Base-by-base conservation (phyloP, 2,888 invertebrate species). In the Harmothoe impar region DNA sequence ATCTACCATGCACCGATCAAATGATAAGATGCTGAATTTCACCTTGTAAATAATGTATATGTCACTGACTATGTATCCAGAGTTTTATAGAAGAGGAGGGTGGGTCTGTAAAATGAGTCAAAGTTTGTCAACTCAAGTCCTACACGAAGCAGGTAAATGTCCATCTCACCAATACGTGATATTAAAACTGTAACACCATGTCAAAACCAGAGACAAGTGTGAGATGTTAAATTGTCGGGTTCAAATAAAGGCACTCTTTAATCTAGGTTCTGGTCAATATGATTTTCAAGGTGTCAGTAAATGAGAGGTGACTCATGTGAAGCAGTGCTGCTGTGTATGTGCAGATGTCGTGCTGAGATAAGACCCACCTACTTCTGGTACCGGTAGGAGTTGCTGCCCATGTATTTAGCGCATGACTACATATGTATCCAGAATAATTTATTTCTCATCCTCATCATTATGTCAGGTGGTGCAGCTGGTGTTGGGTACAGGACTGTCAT, bases 371-470 rank as follows among this genome's bases (percentile, higher is more conserved):
- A 43, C 43, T 43, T 43, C 43, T 43, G 43, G 10, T 7, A 43
- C 10, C 0, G n/a, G 62, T 62, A 62, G 62, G 62, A 62, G 62
- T 20, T 62, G n/a, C n/a, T 62, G n/a, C 43, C 43, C 43, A 62
- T 25, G 20, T 29, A 25, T 72, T 72, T 72, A 25, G 3, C 25
- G 72, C 72, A 72, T 72, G 72, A 25, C 31, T 29, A 25, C 72
- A 72, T 29, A 29, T 43, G 43, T 72, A 72, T 72, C 72, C 72
- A 72, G 72, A 29, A 72, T 72, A 72, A 72, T 72, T 72, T 72
- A 72, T 72, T 72, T 72, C 31, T 72, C 72, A 72, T 72, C 72
- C 72, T 72, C 72, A 72, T 72, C 72, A 72, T 72, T 72, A 43
- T 43, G 10, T 43, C 3, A 43, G 43, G 43, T 43, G 31, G 72